These are phyloP conservation scores for Aptenodytes forsteri DNA, from an alignment of 2,113 vertebrate genomes.

Conservation along the genomic window DNA sequence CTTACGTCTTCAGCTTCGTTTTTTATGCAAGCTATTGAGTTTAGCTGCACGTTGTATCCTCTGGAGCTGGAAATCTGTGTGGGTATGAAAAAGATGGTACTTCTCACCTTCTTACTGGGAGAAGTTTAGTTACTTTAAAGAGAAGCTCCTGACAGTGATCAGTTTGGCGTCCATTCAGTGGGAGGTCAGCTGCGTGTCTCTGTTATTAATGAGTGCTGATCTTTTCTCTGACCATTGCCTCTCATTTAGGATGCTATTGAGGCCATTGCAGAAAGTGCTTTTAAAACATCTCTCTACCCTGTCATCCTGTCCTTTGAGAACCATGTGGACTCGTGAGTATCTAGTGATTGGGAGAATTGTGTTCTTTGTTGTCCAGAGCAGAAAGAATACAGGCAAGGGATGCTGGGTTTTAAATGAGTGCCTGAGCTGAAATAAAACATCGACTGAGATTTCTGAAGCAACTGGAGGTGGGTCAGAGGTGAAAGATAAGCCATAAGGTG, in stretches of 20 bases:
- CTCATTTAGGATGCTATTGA: constrained; percentile 91
- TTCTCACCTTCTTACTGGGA: not conserved
- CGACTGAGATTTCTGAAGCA: not conserved
- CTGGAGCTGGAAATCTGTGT: not conserved
- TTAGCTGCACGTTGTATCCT: not conserved
- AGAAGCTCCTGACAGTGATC: not conserved
- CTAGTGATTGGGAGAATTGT: not conserved
- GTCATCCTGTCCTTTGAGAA: constrained; percentile 97
- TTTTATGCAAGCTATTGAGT: not conserved
- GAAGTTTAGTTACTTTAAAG: not conserved
- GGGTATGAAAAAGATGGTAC: not conserved
- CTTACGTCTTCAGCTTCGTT: not conserved
- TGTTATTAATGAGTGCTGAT: not conserved
- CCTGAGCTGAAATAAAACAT: not conserved
- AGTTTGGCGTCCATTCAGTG: not conserved
- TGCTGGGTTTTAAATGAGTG: not conserved
- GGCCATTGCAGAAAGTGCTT: constrained; percentile 95
- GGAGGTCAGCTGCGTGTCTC: not conserved
- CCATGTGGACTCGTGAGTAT: constrained; percentile 95
- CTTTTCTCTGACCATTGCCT: not conserved
- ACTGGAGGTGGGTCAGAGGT: not conserved
- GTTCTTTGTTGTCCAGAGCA: not conserved
- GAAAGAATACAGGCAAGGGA: not conserved
- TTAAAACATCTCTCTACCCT: constrained; percentile 95
- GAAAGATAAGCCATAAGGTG: not conserved